Evolutionary conservation across 2,113 vertebrate species (phyloP).

Genomic region (Xerus inauris): DNA sequence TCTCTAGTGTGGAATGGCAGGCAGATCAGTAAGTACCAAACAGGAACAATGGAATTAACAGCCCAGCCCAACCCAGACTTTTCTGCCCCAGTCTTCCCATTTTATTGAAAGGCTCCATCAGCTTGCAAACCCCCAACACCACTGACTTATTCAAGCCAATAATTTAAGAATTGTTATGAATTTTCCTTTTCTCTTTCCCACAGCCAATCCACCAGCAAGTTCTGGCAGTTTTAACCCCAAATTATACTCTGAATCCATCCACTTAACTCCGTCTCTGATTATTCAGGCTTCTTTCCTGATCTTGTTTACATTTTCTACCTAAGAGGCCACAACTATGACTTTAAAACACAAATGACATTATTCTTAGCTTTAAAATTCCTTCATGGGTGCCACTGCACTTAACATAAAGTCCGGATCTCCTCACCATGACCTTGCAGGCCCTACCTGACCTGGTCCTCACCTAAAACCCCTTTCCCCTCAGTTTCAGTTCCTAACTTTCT

Average conservation of each 20-base stretch:
- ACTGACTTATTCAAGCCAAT: not conserved
- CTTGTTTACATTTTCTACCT: not conserved
- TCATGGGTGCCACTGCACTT: accelerated
- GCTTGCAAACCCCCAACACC: not conserved
- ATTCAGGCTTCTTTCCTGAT: not conserved
- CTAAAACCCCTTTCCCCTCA: not conserved
- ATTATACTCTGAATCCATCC: not conserved
- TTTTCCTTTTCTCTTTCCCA: not conserved
- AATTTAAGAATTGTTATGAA: not conserved
- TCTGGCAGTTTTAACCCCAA: not conserved
- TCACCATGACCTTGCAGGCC: accelerated
- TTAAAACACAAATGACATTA: not conserved
- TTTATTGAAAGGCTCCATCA: not conserved
- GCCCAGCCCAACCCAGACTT: not conserved
- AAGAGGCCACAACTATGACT: not conserved
- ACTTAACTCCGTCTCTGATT: not conserved
- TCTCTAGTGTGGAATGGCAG: not conserved
- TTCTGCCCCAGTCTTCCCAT: not conserved
- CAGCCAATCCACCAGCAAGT: not conserved
- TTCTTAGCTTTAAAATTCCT: not conserved
- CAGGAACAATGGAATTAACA: too few species aligned
- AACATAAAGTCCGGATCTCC: not conserved
- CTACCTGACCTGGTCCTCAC: not conserved
- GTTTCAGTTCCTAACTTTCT: not conserved
- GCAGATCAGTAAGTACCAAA: not conserved